Evolutionary conservation across 2,797 vertebrate species (phyloP).

Genomic region (Oreochromis mossambicus): DNA sequence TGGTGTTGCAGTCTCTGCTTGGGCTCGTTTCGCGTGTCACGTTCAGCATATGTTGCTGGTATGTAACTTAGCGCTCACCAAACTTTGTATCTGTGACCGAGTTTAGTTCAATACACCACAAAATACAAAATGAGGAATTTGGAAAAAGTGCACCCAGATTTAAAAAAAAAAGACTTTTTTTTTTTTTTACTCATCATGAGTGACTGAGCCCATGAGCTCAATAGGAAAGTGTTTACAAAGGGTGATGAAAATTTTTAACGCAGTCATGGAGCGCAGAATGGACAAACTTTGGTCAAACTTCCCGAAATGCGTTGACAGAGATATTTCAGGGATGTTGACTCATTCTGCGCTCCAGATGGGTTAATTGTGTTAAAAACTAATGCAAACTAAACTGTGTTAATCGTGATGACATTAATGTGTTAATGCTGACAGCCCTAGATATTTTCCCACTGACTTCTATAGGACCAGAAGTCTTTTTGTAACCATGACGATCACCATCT

Average conservation of each 20-base stretch:
- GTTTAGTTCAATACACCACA: neutral
- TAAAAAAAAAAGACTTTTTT: too few species aligned
- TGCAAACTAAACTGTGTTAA: neutral
- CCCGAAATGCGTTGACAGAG: neutral
- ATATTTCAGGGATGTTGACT: neutral
- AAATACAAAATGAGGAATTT: neutral
- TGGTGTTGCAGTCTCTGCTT: neutral
- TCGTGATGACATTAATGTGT: neutral
- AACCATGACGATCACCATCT: neutral
- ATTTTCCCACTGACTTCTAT: neutral
- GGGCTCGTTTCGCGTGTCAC: neutral
- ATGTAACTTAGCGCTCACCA: fast-evolving
- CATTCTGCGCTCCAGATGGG: neutral
- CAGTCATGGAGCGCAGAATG: fast-evolving
- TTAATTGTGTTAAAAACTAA: fast-evolving
- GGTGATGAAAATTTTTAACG: fast-evolving
- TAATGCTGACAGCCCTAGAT: fast-evolving
- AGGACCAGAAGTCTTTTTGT: neutral
- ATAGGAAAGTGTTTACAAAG: neutral
- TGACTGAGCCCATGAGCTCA: neutral
- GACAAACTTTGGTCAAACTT: neutral
- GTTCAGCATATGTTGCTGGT: neutral
- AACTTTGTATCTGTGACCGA: neutral
- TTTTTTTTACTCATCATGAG: too few species aligned
- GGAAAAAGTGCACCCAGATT: neutral